Evolutionary conservation across 2,888 invertebrate species (phyloP).

Genomic region (Pomacea canaliculata): DNA sequence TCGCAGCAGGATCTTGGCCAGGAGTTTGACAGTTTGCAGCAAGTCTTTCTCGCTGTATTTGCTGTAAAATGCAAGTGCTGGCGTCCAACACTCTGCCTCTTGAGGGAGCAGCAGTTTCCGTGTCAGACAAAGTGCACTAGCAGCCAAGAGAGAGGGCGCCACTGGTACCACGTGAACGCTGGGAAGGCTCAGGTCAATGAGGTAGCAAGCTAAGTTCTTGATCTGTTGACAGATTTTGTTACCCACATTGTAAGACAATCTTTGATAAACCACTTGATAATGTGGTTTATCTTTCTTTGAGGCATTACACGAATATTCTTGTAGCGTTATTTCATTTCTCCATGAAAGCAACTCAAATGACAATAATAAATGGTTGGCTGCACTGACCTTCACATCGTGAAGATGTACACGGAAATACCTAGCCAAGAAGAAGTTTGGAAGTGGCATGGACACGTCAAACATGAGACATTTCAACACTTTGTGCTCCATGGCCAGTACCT

Average conservation of each 20-base stretch:
- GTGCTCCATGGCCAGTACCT: conserved; percentile 53
- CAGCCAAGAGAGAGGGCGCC: conserved; percentile 50
- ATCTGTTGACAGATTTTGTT: conserved; percentile 28
- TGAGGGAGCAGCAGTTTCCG: conserved; percentile 38
- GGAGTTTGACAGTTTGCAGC: conserved; percentile 33
- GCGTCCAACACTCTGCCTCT: conserved; percentile 41
- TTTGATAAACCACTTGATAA: no score
- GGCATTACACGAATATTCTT: no score
- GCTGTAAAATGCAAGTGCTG: conserved; percentile 47
- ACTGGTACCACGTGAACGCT: conserved; percentile 43
- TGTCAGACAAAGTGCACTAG: conserved; percentile 51
- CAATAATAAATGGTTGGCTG: neutral
- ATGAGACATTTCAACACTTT: conserved; percentile 43
- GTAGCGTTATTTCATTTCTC: no score
- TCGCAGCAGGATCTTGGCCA: conserved; percentile 41
- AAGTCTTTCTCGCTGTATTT: conserved; percentile 50
- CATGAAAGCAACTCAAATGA: no score
- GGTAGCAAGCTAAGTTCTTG: conserved; percentile 44
- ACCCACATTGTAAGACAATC: no score
- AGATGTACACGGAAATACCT: conserved; percentile 47
- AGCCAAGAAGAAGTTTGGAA: conserved; percentile 53
- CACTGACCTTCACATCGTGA: conserved; percentile 35
- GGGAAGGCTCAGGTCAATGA: conserved; percentile 52
- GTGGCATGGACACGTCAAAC: conserved; percentile 52
- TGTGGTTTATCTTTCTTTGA: no score